Conservation (phyloP, 2,113 vertebrate genomes). For the Neomonachus schauinslandi region DNA sequence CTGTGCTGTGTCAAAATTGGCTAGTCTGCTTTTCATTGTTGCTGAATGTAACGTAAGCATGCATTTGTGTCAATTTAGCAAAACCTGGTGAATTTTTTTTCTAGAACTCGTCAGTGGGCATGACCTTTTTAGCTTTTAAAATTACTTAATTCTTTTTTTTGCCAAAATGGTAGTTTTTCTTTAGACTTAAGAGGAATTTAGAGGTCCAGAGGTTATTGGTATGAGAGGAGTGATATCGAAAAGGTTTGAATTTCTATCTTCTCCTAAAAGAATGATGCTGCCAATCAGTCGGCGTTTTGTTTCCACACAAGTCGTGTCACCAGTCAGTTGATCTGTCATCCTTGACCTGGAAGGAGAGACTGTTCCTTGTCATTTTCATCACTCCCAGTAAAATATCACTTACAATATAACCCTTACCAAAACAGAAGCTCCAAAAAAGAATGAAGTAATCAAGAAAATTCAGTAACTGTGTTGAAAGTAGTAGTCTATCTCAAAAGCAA, state of each 20-base stretch:
- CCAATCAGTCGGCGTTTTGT: background rate
- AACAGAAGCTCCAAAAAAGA: background rate
- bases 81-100: background rate
- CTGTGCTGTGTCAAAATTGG: background rate
- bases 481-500: background rate
- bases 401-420: background rate
- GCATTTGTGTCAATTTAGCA: background rate
- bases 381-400: background rate
- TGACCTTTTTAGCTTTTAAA: background rate
- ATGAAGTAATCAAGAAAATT: background rate
- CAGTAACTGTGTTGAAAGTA: slow-evolving; percentile 6
- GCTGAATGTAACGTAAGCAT: background rate
- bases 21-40: background rate
- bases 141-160: background rate
- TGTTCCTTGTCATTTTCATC: background rate
- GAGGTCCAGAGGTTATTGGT: background rate
- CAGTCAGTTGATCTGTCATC: background rate
- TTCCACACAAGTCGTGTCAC: background rate
- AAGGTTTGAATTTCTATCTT: background rate
- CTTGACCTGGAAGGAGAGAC: background rate
- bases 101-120: background rate
- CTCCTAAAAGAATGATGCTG: background rate
- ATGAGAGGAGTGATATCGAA: background rate
- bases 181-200: background rate
- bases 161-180: background rate